Base-by-base conservation (phyloP, 64 coral and sea anemone genomes). In the Platygyra sinensis region DNA sequence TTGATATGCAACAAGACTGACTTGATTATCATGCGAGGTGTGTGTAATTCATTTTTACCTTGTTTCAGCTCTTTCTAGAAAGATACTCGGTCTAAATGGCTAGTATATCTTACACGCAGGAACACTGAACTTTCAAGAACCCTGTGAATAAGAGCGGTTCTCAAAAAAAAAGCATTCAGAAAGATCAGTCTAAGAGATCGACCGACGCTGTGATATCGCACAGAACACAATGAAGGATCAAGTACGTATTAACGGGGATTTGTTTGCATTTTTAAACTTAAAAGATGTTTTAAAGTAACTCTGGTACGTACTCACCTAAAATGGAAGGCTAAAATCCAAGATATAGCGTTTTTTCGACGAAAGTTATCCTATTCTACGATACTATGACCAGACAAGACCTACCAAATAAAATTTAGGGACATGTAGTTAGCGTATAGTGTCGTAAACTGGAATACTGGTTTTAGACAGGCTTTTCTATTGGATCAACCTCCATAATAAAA, bases 321-420 rank as follows among this genome's bases (percentile, higher is more conserved):
- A 61, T 24, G 14, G 20, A 67, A 69, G 33, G 38, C 22, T 42
- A 85, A 71, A 51, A 42, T 85, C 81, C 81, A 85, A 85, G 32
- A 71, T 69, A 85, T 42, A 38, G 20, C 24, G 62, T 39, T 39
- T 33, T 69, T 72, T 46, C 81, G 63, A 10, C 62, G 62, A 85
- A 50, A 30, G 64, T 38, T 49, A 18, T 71, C 63, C 63, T 71
- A 85, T 42, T 77, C 36, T 77, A 49, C 31, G 20, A 18, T 77
- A 77, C 36, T 77, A 50, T 22, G 74, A 38, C 22, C 38, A 69
- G 49, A 38, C 27, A 18, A 71, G 61, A 36, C 63, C 62, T 69
- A 85, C 39, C 81, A 85, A 85, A 51, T 72, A 85, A 85, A 85
- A 85, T 36, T 72, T 38, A 71, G 62, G 64, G 39, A 20, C 27